Conservation (phyloP, 1,140 invertebrate genomes). For the Scaptomyza montana region DNA sequence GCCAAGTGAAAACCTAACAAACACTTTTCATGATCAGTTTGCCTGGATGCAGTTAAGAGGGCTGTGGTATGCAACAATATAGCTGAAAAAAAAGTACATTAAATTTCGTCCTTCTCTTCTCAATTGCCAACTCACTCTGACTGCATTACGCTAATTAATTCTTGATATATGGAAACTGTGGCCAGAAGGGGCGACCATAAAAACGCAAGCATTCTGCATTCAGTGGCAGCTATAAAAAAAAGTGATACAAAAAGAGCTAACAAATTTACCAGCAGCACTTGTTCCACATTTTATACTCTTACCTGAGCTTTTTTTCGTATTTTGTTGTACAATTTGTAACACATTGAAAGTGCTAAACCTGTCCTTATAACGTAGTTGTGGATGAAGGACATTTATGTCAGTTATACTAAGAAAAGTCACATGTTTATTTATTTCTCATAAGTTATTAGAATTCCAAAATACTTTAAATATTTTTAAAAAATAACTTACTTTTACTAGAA, state of each 20-base stretch:
- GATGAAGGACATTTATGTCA: no score
- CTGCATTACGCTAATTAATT: conserved; percentile 82
- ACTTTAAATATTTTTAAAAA: no score
- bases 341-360: no score
- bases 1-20: conserved; percentile 41
- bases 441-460: no score
- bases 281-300: conserved; percentile 36
- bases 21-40: conserved; percentile 77
- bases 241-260: conserved; percentile 15
- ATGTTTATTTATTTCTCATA: no score
- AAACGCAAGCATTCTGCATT: conserved; percentile 41
- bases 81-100: not conserved
- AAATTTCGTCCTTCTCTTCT: conserved; percentile 15
- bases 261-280: conserved; percentile 40
- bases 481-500: no score
- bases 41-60: conserved; percentile 15
- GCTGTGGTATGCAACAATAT: conserved; percentile 34
- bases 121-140: conserved; percentile 34
- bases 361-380: no score
- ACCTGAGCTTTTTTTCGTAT: not conserved
- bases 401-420: no score
- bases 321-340: no score
- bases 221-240: conserved; percentile 47
- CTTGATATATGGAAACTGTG: conserved; percentile 78
- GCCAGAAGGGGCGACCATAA: conserved; percentile 68